Conservation (phyloP, 2,113 vertebrate genomes). For the Percina caprodes region DNA sequence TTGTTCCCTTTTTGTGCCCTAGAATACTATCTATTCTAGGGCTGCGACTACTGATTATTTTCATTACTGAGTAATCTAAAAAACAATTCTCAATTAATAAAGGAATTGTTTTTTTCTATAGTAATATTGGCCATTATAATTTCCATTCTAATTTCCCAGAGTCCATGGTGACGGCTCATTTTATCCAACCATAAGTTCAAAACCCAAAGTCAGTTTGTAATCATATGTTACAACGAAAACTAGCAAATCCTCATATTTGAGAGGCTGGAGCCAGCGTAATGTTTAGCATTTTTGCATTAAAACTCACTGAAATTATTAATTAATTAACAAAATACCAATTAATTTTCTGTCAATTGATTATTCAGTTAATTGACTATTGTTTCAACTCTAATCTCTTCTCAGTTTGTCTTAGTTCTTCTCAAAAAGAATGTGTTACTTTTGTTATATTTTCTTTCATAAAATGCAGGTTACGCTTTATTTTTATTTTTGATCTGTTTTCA, state of each 20-base stretch:
- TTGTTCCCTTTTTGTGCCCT: conserved; percentile 11
- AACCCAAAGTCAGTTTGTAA: not conserved
- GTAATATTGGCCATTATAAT: not conserved
- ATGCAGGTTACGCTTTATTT: not conserved
- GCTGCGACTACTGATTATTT: not conserved
- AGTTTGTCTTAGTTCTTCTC: not conserved
- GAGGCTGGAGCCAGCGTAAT: not conserved
- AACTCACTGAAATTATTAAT: not conserved
- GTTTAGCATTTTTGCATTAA: not conserved
- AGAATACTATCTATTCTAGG: not conserved
- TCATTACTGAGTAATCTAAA: not conserved
- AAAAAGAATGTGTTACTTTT: not conserved
- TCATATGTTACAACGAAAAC: conserved; percentile 2
- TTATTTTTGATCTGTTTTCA: conserved; percentile 57
- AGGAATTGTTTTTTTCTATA: too few species aligned
- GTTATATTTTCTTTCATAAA: not conserved
- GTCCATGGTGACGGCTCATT: not conserved
- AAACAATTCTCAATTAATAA: not conserved
- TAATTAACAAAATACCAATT: not conserved
- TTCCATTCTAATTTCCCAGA: too few species aligned
- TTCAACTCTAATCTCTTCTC: not conserved
- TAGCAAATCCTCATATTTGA: not conserved
- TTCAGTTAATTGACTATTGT: not conserved
- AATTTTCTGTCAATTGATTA: not conserved
- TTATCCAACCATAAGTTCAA: not conserved